These are phyloP conservation scores for Noctua comes DNA, from an alignment of 2,888 invertebrate species.

Conservation along the genomic window DNA sequence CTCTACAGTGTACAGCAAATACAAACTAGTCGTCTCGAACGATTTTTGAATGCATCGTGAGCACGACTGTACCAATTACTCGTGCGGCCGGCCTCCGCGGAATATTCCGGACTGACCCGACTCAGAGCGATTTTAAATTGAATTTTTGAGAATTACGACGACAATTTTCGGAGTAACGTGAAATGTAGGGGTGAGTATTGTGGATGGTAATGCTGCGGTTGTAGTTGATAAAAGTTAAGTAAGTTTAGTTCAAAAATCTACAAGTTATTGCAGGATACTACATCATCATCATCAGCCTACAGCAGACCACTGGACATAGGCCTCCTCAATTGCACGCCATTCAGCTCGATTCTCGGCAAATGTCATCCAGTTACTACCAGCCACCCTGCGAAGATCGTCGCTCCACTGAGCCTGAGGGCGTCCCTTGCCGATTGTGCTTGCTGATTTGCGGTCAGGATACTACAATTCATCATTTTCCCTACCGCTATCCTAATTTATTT, in stretches of 20 bases:
- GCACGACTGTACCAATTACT: conserved; percentile 82
- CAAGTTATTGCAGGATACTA: not conserved
- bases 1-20: conserved; percentile 50
- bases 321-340: no score
- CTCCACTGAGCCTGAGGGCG: no score
- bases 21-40: conserved; percentile 54
- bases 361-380: no score
- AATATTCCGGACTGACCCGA: conserved; percentile 75
- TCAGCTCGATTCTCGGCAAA: no score
- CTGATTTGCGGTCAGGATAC: no score
- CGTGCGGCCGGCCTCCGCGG: conserved; percentile 70
- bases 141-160: conserved; percentile 81
- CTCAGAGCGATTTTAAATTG: conserved; percentile 83
- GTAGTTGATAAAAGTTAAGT: not conserved
- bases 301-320: no score
- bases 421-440: no score
- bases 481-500: not conserved
- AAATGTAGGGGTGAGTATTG: conserved; percentile 62
- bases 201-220: conserved; percentile 18
- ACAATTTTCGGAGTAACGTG: conserved; percentile 76
- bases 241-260: not conserved
- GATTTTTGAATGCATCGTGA: conserved; percentile 81
- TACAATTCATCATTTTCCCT: not conserved
- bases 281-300: no score
- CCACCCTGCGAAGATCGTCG: no score